phyloP scores from a whole-genome alignment of 2,113 vertebrate genomes.

The Cochlearius cochlearius region DNA sequence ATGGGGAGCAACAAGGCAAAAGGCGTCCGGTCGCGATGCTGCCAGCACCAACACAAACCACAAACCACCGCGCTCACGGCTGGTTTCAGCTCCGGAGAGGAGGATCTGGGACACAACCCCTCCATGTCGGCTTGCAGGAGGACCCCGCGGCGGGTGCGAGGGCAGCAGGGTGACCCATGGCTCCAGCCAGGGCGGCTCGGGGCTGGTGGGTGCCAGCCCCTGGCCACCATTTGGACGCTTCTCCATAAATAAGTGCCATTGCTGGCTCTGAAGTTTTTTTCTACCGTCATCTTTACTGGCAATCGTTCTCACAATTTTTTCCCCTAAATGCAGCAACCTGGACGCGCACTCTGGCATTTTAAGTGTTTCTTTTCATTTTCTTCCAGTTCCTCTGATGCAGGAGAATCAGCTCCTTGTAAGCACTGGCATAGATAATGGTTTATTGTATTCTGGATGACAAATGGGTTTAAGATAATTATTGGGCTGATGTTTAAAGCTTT shows the following conservation, averaged over 20 bases:
- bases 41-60: neutral
- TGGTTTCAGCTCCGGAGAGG: neutral
- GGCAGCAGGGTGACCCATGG: neutral
- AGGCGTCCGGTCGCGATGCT: accelerated
- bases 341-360: neutral
- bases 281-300: neutral
- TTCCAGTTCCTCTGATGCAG: neutral
- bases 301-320: neutral
- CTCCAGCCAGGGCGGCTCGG: neutral
- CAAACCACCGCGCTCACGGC: accelerated
- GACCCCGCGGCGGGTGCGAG: accelerated
- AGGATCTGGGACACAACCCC: neutral
- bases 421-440: neutral
- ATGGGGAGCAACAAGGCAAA: neutral
- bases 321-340: neutral
- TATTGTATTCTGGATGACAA: conserved; percentile 21
- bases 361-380: neutral
- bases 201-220: neutral
- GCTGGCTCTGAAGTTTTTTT: neutral
- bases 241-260: neutral
- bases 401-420: neutral
- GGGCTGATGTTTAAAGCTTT: conserved; percentile 26
- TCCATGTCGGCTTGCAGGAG: neutral
- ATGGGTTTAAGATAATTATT: neutral
- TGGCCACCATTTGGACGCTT: neutral